Conservation (phyloP, 2,113 vertebrate species). For the Alouatta palliata region DNA sequence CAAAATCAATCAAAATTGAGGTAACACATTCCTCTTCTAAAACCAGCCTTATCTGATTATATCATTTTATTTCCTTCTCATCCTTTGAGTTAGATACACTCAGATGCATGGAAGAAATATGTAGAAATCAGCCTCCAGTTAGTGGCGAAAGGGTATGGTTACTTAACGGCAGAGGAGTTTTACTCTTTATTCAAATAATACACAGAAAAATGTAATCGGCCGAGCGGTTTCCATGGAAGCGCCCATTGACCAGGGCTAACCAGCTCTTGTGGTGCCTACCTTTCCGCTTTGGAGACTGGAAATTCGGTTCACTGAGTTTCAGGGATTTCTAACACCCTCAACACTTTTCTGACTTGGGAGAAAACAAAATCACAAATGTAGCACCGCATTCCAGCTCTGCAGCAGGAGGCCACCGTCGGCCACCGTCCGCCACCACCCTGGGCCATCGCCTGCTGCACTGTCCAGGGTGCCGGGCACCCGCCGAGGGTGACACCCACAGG, state of each 20-base stretch:
- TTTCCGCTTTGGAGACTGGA: accelerated
- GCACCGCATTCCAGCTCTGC: neutral
- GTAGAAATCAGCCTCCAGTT: neutral
- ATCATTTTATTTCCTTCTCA: neutral
- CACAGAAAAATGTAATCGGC: conserved; percentile 60
- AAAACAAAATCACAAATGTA: neutral
- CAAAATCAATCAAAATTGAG: neutral
- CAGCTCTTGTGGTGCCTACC: accelerated
- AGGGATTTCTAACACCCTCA: neutral
- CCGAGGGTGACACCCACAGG: neutral
- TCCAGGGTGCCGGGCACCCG: accelerated
- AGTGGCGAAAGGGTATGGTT: neutral
- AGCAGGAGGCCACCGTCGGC: too few relatives aligned
- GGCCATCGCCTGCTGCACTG: neutral
- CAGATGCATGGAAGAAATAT: neutral
- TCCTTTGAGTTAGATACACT: too few relatives aligned
- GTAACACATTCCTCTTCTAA: neutral
- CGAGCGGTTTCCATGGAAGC: neutral
- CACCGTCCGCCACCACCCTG: too few relatives aligned
- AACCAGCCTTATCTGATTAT: neutral
- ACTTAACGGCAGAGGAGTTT: neutral
- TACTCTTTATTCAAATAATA: conserved; percentile 75
- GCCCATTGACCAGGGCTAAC: accelerated
- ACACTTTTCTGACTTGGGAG: neutral
- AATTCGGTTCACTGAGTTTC: too few relatives aligned